Percentiles rank a stretch among this genome's conserved stretches.
Conservation (phyloP, 2,113 vertebrate genomes). For the Eulacestoma nigropectus region DNA sequence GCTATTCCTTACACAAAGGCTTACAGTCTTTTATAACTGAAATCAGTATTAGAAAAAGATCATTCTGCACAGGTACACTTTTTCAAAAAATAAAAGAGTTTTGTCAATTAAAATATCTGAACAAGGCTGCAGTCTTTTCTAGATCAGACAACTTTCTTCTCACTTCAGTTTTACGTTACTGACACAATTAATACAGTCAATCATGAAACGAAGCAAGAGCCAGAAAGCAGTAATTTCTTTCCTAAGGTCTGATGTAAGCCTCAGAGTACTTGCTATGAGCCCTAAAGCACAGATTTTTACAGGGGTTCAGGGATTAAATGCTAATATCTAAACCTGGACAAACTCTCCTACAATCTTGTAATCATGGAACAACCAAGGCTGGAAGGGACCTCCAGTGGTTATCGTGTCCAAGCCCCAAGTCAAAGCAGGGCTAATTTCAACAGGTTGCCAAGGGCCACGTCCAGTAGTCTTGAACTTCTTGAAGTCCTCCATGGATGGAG, state of each 20-base stretch:
- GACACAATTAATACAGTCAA: background rate
- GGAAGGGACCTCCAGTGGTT: background rate
- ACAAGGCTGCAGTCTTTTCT: background rate
- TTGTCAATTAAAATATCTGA: background rate
- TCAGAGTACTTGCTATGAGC: background rate
- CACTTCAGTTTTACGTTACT: background rate
- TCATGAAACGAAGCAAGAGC: background rate
- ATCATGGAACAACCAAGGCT: background rate
- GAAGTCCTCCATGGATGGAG: background rate
- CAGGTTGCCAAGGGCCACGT: fast-evolving
- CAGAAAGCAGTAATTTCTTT: background rate
- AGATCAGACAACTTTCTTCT: background rate
- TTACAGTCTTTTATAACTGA: background rate
- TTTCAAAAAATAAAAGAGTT: background rate
- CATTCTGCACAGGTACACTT: fast-evolving
- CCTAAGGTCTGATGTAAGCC: background rate
- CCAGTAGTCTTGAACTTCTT: background rate
- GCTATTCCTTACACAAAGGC: background rate
- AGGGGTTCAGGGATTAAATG: background rate
- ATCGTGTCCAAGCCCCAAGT: fast-evolving
- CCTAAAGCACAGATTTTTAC: background rate
- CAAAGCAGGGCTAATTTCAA: background rate
- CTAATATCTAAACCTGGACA: background rate
- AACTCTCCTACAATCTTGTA: background rate
- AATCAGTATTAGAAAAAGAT: background rate